Percentiles rank a stretch among this genome's conserved stretches.
These are phyloP conservation scores for Epinephelus lanceolatus DNA, from an alignment of 2,113 vertebrate genomes.

Conservation along the genomic window DNA sequence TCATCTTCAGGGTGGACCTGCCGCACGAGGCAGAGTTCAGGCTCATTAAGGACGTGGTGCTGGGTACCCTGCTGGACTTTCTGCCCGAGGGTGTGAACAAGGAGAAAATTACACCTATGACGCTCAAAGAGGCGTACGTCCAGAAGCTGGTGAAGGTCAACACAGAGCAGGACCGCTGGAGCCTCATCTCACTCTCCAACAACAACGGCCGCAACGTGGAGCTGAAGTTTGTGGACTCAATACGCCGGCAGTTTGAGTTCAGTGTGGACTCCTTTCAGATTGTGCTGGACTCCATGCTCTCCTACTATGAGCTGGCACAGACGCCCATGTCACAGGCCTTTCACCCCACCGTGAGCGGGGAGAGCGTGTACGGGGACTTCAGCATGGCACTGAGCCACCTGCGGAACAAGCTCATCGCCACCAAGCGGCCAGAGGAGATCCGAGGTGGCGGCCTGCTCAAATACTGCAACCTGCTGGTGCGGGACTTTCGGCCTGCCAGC, in stretches of 20 bases:
- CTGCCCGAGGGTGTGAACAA: conserved; percentile 95
- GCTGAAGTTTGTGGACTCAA: conserved; percentile 96
- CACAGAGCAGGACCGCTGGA: conserved; percentile 96
- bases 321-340: conserved; percentile 88
- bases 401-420: conserved; percentile 93
- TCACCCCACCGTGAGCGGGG: conserved; percentile 91
- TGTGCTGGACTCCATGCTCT: conserved; percentile 93
- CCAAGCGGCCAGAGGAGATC: conserved; percentile 97
- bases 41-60: conserved; percentile 93
- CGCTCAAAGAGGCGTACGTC: conserved; percentile 96
- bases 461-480: conserved; percentile 96
- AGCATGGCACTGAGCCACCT: conserved; percentile 91
- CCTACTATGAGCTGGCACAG: conserved; percentile 88
- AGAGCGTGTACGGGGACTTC: conserved; percentile 97
- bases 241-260: conserved; percentile 97
- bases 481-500: conserved; percentile 91
- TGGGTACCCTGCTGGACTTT: conserved; percentile 94
- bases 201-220: conserved; percentile 96
- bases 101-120: conserved; percentile 93
- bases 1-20: conserved; percentile 95
- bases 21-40: conserved; percentile 91
- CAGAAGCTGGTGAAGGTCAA: conserved; percentile 98
- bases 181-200: conserved; percentile 98
- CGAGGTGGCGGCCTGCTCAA: conserved; percentile 96
- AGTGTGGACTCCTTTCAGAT: conserved; percentile 99